phyloP scores from a whole-genome alignment of 2,113 vertebrate species.

The Chroicocephalus ridibundus region DNA sequence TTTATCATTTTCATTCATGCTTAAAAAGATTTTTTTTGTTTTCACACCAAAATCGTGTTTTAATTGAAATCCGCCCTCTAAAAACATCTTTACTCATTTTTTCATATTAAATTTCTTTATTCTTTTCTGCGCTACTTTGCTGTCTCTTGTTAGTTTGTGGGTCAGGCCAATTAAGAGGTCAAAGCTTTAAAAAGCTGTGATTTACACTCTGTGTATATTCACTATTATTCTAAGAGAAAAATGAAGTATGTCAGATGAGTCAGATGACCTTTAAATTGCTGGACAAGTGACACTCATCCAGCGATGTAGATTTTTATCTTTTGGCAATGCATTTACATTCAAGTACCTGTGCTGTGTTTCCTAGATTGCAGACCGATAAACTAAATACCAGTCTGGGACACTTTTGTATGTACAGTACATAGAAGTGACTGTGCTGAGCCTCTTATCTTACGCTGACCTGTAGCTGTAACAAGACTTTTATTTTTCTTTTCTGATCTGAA shows the following conservation, averaged over 20 bases:
- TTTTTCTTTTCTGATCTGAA: conserved; percentile 33
- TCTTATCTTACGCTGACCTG: conserved; percentile 57
- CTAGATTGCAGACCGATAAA: conserved; percentile 60
- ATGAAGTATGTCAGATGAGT: conserved; percentile 13
- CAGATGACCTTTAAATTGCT: conserved; percentile 63
- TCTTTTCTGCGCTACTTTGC: not conserved
- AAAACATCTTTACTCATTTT: not conserved
- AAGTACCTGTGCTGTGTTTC: conserved; percentile 38
- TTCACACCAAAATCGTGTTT: not conserved
- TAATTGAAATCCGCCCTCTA: conserved; percentile 7
- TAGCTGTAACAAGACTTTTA: conserved; percentile 48
- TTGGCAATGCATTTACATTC: conserved; percentile 58
- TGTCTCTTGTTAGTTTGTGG: not conserved
- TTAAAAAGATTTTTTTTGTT: conserved; percentile 9
- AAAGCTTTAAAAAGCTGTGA: not conserved
- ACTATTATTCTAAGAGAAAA: conserved; percentile 7
- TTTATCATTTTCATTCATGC: not conserved
- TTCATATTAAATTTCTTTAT: not conserved
- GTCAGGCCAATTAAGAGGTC: not conserved
- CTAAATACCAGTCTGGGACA: conserved; percentile 36
- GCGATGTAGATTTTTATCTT: conserved; percentile 61
- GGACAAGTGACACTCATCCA: not conserved
- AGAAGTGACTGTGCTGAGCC: conserved; percentile 23
- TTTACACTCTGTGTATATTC: not conserved
- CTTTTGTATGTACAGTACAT: not conserved